Evolutionary conservation across 2,888 invertebrate genomes (phyloP).

Genomic region (Lasioglossum villosulum): DNA sequence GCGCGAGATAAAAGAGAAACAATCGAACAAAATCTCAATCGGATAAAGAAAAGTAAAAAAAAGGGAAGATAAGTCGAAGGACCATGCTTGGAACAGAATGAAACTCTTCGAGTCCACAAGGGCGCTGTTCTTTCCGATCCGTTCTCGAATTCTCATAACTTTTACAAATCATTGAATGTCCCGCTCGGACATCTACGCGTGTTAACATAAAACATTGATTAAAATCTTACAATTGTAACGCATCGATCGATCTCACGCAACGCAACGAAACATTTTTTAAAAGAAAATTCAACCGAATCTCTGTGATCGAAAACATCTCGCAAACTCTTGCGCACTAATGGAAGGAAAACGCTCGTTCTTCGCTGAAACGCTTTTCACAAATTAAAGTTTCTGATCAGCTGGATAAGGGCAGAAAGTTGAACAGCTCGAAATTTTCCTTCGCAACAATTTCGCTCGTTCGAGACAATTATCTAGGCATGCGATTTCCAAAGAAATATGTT

Average conservation of each 20-base stretch:
- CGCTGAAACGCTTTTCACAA: background rate
- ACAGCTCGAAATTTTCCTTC: background rate
- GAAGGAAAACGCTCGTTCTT: background rate
- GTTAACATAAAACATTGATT: background rate
- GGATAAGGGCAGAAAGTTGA: background rate
- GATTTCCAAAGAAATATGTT: background rate
- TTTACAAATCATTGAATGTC: background rate
- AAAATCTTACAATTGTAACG: background rate
- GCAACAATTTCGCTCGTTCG: background rate
- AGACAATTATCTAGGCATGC: background rate
- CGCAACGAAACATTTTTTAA: background rate
- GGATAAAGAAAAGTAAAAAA: background rate
- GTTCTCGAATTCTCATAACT: background rate
- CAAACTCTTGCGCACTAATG: background rate
- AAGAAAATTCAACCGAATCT: background rate
- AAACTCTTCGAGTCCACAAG: background rate
- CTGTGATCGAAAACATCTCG: background rate
- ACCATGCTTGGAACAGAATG: background rate
- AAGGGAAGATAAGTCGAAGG: background rate
- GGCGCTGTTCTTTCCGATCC: background rate
- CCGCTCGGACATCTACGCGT: background rate
- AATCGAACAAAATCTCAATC: conserved; percentile 24
- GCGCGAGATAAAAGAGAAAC: background rate
- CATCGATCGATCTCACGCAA: background rate
- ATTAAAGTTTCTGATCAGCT: background rate